Base-by-base conservation (phyloP, 2,888 invertebrate species). In the Ceriagrion tenellum region DNA sequence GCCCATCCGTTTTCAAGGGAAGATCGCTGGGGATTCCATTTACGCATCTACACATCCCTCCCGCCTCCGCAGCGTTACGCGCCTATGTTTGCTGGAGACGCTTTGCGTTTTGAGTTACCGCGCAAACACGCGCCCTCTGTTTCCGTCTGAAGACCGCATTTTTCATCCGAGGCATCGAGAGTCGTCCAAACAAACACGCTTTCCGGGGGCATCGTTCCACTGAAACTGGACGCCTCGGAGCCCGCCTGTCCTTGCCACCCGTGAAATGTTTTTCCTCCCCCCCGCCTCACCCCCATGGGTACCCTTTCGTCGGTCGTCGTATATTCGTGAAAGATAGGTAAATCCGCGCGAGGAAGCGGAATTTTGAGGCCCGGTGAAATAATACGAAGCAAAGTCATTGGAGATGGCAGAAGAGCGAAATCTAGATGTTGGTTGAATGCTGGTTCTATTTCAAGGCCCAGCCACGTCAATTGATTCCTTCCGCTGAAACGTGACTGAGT, bases 151-250 rank as follows among this genome's bases (percentile, higher is more conserved):
- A 26, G 81, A 35, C 81, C 30, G 69, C 81, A 81, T 81, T 81
- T 81, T 81, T 81, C 81, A 81, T 35, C 81, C 81, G 81, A 35
- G 81, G 35, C 35, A 35, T 81, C 81, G 81, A 35, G 81, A 81
- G 16, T 35, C 35, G 26, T 16, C 81, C 30, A 35, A 81, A 35
- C 81, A 81, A 81, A 30, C 81, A 35, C 35, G 35, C 13, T 16
- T 13, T 1, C 10, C 47, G 47, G 47, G 47, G 81, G 81, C 12
- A 16, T 35, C 12, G 12, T n/a, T 69, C 69, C 69, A 10, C 13
- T n/a, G 69, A n/a, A 69, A 69, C 69, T 8, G n/a, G 69, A 69
- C n/a, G n/a, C 69, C 69, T 26, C 13, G n/a, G 20, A 69, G 81
- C 35, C 6, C 59, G 59, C 59, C 59, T 16, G 26, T 69, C n/a